These are phyloP conservation scores for Urocolius indicus DNA, from an alignment of 2,113 vertebrate species.

Conservation along the genomic window DNA sequence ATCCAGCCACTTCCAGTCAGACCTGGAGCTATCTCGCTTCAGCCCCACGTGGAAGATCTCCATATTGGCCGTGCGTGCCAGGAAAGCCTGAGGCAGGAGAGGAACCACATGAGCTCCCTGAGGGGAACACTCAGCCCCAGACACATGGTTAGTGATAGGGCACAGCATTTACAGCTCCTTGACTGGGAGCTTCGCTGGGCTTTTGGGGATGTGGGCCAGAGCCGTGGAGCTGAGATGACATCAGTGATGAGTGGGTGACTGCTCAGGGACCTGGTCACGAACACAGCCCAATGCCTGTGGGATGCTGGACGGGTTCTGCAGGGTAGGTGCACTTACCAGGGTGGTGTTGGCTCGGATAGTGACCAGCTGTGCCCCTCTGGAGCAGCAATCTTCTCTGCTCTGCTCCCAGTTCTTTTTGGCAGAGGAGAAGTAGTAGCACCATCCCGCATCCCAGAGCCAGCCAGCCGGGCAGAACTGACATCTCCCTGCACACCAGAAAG, in stretches of 20 bases:
- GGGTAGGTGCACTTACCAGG: neutral
- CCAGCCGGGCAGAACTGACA: slow-evolving; percentile 20
- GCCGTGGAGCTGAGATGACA: neutral
- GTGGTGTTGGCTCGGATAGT: neutral
- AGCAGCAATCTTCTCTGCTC: slow-evolving; percentile 50
- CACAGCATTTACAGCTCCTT: neutral
- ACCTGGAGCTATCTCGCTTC: neutral
- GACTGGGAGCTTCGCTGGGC: neutral
- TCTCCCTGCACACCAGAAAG: neutral
- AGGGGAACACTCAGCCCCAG: neutral
- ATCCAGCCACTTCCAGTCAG: slow-evolving; percentile 56
- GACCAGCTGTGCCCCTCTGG: slow-evolving; percentile 18
- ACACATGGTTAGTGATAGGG: fast-evolving
- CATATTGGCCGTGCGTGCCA: neutral
- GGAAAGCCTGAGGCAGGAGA: slow-evolving; percentile 10
- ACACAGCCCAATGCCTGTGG: fast-evolving
- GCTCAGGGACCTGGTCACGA: neutral
- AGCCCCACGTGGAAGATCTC: slow-evolving; percentile 9
- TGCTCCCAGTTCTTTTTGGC: slow-evolving; percentile 32
- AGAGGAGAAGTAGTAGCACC: slow-evolving; percentile 54
- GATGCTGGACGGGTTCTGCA: neutral
- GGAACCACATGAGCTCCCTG: fast-evolving
- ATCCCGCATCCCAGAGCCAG: neutral
- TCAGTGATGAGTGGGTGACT: neutral
- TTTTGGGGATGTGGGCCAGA: neutral